Evolutionary conservation across 2,113 vertebrate species (phyloP), one percentile per base, ranked within the genome.

Genomic region (Periophthalmodon schlosseri): DNA sequence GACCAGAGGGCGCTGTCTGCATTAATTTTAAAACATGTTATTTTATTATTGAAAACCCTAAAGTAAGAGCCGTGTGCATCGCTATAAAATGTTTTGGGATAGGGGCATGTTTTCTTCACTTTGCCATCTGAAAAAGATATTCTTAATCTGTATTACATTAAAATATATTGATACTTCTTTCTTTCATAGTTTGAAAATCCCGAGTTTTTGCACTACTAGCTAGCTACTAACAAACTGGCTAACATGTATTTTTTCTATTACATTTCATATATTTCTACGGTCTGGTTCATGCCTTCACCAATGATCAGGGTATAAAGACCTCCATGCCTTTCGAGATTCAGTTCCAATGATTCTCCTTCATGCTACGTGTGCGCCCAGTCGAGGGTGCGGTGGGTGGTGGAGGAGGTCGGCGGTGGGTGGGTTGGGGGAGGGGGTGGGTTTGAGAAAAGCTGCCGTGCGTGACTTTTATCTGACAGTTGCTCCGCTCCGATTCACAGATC

Each of bases 401-500:
- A 36, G 34, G 34, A 6, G 34, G 34, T 6, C 34, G 56, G 11
- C 83, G 81, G 84, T 77, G 86, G 84, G 77, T 84, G 77, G 83
- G 54, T 50, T 76, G 71, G 67, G 61, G 73, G 80, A 78, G 77
- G 78, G 78, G 61, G 70, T 39, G 57, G 63, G 82, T 70, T 79
- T 78, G 85, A 83, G 84, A 87, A 84, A 86, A 83, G 85, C 89
- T 91, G 83, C 80, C 89, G 88, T 88, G 90, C 81, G 80, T 91
- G 88, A 92, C 87, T 77, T 72, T 86, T 80, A 93, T 89, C 73
- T 77, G 90, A 91, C 90, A 89, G 91, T 92, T 87, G 89, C 88
- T 85, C 80, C 80, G 86, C 91, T 91, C 90, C 84, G 92, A 90
- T 91, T 91, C 90, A 90, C 84, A 80, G 83, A 92, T 88, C 91